phyloP scores from a whole-genome alignment of 64 coral and sea anemone species.

The Stichodactyla mertensii region DNA sequence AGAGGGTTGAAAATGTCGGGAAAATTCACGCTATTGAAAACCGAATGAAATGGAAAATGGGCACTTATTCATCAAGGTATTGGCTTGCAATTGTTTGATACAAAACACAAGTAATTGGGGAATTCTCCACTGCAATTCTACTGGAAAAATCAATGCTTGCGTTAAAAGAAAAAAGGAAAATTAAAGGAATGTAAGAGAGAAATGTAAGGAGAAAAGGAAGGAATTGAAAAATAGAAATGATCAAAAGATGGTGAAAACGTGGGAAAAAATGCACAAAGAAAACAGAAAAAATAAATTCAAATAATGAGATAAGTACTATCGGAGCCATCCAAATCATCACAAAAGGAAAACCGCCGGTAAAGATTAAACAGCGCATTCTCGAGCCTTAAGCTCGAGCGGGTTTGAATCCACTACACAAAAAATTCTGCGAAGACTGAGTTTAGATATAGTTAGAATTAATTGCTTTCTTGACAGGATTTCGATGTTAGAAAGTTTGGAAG shows the following conservation, averaged over 20 bases:
- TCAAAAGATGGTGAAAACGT: not conserved
- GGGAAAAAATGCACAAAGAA: not conserved
- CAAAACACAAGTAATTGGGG: too few relatives aligned
- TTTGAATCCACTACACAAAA: not conserved
- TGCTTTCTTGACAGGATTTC: not conserved
- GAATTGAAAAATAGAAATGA: not conserved
- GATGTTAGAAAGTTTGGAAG: not conserved
- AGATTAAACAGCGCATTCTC: not conserved
- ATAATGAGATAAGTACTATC: not conserved
- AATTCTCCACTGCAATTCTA: not conserved
- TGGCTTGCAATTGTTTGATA: too few relatives aligned
- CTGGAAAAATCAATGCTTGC: not conserved
- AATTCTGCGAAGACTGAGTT: not conserved
- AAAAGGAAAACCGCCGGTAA: not conserved
- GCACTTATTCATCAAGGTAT: too few relatives aligned
- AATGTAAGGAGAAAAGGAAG: not conserved
- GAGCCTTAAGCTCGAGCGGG: not conserved
- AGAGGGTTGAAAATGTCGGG: not conserved
- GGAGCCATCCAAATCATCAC: not conserved
- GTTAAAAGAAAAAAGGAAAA: not conserved
- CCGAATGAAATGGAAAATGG: not conserved
- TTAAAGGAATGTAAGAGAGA: not conserved
- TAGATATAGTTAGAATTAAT: not conserved
- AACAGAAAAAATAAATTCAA: not conserved
- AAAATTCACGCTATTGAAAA: not conserved